Base-by-base conservation (phyloP, 2,113 vertebrate species). In the Uropsilus gracilis region DNA sequence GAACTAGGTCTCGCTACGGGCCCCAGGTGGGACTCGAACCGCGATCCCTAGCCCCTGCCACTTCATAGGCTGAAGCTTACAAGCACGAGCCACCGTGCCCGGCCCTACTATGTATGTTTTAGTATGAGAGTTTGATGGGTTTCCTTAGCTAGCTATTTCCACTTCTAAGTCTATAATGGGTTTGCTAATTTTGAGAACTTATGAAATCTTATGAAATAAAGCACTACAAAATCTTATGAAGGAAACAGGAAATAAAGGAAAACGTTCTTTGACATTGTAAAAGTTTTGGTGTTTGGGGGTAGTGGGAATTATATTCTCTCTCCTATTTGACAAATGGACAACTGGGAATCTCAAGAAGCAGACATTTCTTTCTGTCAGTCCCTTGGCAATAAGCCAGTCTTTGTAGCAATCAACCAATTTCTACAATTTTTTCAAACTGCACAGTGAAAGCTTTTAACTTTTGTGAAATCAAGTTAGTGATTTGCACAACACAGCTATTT, bases 131-230 rank as follows among this genome's bases (percentile, higher is more conserved):
- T 63, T 57, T 82, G 13, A 89, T 57, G 37, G 76, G 81, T 69
- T 76, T 92, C 32, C 50, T 69, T 86, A 73, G 71, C 46, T 83
- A 91, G 34, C 26, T 89, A 86, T 63, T 91, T 94, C 46, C 59
- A 64, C 37, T n/a, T n/a, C 44, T 77, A 91, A 91, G 46, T 68
- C 80, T 85, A 24, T 77, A 85, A n/a, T 16, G 28, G 73, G 30
- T 10, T 55, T 80, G 5, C 22, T 68, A 75, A 85, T 89, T 85
- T 80, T 89, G 46, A 66, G 64, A 81, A 66, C 26, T 3, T n/a
- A 76, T 55, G 30, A 68, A 94, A 57, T 2, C 39, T 24, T 82
- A 14, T 48, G 68, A 89, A 81, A 82, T 75, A 50, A 8, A 69
- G 50, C 26, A 50, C 30, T 90, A n/a, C 2, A 93, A 68, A 93